A percentile compares a stretch with the other conserved stretches of the same genome.
These are phyloP conservation scores for Uloborus diversus DNA, from an alignment of 1,140 invertebrate species.

Conservation along the genomic window DNA sequence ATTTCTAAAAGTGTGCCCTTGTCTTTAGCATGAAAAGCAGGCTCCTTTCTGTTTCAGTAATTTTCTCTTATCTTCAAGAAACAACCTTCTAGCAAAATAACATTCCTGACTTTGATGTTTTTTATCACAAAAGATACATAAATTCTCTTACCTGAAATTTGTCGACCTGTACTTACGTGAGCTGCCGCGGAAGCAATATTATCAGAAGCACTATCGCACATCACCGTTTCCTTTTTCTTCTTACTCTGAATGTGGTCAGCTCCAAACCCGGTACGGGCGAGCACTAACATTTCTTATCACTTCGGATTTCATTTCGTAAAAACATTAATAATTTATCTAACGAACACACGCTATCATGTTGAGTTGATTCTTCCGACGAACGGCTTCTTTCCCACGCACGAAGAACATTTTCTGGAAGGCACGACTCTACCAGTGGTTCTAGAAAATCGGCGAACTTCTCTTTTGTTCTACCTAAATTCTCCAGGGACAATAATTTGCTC, in stretches of 20 bases:
- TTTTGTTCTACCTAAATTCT: not conserved
- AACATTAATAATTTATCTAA: not conserved
- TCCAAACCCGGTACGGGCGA: not conserved
- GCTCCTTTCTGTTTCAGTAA: too few species aligned
- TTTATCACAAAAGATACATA: not conserved
- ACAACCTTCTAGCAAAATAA: not conserved
- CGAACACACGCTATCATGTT: not conserved
- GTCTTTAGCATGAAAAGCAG: not conserved
- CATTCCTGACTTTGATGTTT: not conserved
- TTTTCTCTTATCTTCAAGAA: not conserved
- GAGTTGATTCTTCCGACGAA: not conserved
- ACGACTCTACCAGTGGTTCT: not conserved
- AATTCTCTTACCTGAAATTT: not conserved
- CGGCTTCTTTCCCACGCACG: not conserved
- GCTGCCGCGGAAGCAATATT: not conserved
- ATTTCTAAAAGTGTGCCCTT: not conserved
- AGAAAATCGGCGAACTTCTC: slow-evolving; percentile 10
- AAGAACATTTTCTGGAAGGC: not conserved
- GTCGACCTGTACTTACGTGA: too few species aligned
- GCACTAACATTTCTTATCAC: slow-evolving; percentile 1
- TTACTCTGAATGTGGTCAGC: too few species aligned
- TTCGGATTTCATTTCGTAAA: not conserved
- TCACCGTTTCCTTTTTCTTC: too few species aligned
- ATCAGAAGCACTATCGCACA: too few species aligned
- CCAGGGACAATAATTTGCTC: not conserved